A percentile compares a stretch with the other conserved stretches of the same genome.
Evolutionary conservation across 2,113 vertebrate genomes (phyloP).

Genomic region (Prietella phreatophila): DNA sequence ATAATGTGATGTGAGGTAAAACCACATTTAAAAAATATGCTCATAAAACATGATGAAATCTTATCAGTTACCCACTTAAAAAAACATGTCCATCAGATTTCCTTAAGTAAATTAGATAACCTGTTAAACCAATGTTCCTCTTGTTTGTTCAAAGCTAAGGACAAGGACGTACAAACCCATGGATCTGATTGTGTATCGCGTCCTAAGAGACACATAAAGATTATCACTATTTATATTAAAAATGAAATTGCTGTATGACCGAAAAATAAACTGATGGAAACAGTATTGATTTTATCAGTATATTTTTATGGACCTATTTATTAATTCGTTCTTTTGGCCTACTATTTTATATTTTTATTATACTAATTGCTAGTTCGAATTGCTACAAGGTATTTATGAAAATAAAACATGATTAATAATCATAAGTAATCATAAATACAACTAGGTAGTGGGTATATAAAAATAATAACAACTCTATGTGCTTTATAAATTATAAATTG

Average conservation of each 20-base stretch:
- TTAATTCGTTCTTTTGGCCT: neutral
- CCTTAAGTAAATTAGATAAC: constrained; percentile 43
- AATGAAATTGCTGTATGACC: neutral
- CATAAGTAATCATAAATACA: neutral
- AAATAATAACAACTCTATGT: neutral
- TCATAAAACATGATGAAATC: constrained; percentile 1
- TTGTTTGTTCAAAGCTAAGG: constrained; percentile 22
- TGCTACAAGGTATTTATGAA: neutral
- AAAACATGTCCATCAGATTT: constrained; percentile 12
- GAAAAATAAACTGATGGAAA: neutral
- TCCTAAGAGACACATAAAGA: neutral
- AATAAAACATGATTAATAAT: neutral
- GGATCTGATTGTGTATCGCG: neutral
- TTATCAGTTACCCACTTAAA: constrained; percentile 21
- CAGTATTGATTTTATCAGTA: neutral
- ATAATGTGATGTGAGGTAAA: neutral
- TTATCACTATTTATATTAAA: neutral
- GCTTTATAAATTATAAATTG: neutral
- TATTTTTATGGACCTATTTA: neutral
- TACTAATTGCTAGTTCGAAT: neutral
- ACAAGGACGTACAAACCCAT: constrained; percentile 9
- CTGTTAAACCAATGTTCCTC: constrained; percentile 12
- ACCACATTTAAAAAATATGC: neutral
- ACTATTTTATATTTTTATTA: neutral
- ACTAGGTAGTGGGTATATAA: neutral